Evolutionary conservation across 2,113 vertebrate genomes (phyloP).

Genomic region (Sarotherodon lohbergeri): DNA sequence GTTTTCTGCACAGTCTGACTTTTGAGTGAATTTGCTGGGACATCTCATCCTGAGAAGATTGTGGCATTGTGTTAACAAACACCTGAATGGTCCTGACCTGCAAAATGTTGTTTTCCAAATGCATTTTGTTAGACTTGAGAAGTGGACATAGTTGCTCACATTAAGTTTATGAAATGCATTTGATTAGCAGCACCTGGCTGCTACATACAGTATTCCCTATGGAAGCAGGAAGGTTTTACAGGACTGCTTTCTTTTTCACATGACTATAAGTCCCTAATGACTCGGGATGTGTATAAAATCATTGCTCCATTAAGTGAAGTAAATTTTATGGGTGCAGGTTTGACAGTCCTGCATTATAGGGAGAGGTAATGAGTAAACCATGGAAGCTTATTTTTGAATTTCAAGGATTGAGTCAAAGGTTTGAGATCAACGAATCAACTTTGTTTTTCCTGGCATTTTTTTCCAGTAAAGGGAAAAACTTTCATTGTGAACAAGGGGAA

Average conservation of each 20-base stretch:
- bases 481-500: neutral
- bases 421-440: neutral
- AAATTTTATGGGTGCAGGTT: neutral
- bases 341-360: neutral
- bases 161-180: neutral
- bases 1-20: neutral
- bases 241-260: rapidly evolving
- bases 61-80: neutral
- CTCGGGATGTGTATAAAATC: neutral
- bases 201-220: neutral
- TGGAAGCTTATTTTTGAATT: rapidly evolving
- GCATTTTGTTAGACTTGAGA: neutral
- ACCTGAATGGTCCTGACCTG: neutral
- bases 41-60: neutral
- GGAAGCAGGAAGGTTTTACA: neutral
- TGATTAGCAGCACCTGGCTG: neutral
- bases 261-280: neutral
- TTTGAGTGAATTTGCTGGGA: neutral
- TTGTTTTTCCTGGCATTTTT: neutral
- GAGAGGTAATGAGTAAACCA: neutral
- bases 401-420: neutral
- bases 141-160: neutral
- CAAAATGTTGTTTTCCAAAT: neutral
- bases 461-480: neutral
- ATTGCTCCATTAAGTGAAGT: rapidly evolving